These are phyloP conservation scores for Crotophaga sulcirostris DNA, from an alignment of 2,113 vertebrate genomes.

Conservation along the genomic window DNA sequence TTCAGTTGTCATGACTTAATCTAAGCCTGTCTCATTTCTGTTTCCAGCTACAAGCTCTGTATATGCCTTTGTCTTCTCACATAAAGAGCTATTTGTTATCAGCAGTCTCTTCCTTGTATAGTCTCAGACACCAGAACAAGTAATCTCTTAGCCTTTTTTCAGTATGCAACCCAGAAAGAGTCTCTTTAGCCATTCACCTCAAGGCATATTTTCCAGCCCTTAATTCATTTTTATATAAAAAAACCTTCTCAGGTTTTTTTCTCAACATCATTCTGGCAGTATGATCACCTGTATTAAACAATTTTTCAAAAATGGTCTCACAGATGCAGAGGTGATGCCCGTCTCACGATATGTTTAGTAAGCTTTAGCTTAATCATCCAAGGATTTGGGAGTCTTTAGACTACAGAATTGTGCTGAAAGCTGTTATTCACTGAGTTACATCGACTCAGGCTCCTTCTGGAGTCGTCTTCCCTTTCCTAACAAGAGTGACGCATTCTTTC, in stretches of 20 bases:
- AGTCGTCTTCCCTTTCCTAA: background rate
- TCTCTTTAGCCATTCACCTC: background rate
- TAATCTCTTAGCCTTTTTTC: slow-evolving; percentile 20
- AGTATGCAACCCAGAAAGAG: background rate
- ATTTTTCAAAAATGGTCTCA: background rate
- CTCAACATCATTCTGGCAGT: background rate
- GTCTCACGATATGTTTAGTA: background rate
- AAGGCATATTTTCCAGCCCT: background rate
- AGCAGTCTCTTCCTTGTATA: background rate
- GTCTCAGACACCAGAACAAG: slow-evolving; percentile 3
- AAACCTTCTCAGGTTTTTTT: background rate
- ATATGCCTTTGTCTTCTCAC: slow-evolving; percentile 34
- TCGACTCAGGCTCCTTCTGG: background rate
- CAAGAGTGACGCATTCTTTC: background rate
- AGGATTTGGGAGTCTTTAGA: background rate
- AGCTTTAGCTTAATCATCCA: background rate
- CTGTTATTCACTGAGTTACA: background rate
- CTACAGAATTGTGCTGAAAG: background rate
- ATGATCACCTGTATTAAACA: background rate
- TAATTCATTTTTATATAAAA: slow-evolving; percentile 2
- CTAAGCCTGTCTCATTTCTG: slow-evolving; percentile 19
- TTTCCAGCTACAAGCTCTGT: slow-evolving; percentile 5
- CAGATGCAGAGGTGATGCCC: background rate
- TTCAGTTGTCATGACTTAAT: slow-evolving; percentile 13
- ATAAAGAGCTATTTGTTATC: slow-evolving; percentile 38